phyloP scores from a whole-genome alignment of 1,140 invertebrate species.

The Adelges cooleyi region DNA sequence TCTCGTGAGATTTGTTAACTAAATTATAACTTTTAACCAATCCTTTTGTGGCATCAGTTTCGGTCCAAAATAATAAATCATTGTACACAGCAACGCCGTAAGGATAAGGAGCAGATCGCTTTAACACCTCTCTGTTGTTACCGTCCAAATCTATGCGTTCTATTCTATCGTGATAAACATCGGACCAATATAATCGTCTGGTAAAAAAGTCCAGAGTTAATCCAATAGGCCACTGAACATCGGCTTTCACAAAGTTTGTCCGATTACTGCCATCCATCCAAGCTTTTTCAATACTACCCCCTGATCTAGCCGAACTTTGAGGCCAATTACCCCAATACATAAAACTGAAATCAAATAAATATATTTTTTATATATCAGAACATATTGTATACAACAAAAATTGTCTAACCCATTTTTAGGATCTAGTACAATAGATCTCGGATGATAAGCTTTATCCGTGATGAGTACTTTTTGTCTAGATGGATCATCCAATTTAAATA shows the following conservation, averaged over 20 bases:
- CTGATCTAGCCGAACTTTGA: slow-evolving; percentile 19
- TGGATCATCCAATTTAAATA: slow-evolving; percentile 40
- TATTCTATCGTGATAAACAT: slow-evolving; percentile 43
- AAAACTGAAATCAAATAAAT: slow-evolving; percentile 35
- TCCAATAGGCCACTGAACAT: slow-evolving; percentile 47
- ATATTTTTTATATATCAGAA: neutral
- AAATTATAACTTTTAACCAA: slow-evolving; percentile 43
- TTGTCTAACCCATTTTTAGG: slow-evolving; percentile 43
- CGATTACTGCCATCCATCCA: slow-evolving; percentile 44
- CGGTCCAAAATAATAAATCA: slow-evolving; percentile 44
- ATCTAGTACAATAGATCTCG: slow-evolving; percentile 56
- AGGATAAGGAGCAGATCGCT: slow-evolving; percentile 41
- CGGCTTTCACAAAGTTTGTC: slow-evolving; percentile 37
- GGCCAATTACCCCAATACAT: slow-evolving; percentile 47
- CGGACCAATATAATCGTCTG: slow-evolving; percentile 46
- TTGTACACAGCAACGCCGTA: slow-evolving; percentile 44
- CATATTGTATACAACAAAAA: neutral
- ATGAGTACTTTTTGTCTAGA: slow-evolving; percentile 45
- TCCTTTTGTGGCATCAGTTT: slow-evolving; percentile 44
- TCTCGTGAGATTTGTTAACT: slow-evolving; percentile 37
- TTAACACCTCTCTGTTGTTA: slow-evolving; percentile 38
- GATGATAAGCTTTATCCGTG: slow-evolving; percentile 43
- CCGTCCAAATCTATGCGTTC: slow-evolving; percentile 43
- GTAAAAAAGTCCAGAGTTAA: slow-evolving; percentile 42
- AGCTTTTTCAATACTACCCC: slow-evolving; percentile 42